These are phyloP conservation scores for Trachythela sp. DNA, from an alignment of 64 coral and sea anemone genomes.

Conservation along the genomic window DNA sequence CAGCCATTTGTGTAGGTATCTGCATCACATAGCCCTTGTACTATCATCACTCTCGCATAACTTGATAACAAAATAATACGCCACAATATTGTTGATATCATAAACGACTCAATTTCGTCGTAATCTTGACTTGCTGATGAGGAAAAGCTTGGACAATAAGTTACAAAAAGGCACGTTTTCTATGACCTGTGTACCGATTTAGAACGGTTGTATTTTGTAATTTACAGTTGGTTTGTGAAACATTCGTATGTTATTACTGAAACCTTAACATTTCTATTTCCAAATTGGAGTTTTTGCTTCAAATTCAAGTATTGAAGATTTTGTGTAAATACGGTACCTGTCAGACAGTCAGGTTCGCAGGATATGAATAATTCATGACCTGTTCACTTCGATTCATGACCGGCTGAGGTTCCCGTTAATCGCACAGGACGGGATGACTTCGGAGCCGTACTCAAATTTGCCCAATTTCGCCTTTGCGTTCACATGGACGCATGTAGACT, in stretches of 20 bases:
- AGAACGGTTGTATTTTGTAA: neutral
- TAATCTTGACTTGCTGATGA: neutral
- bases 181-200: neutral
- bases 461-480: too few relatives aligned
- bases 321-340: neutral
- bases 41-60: neutral
- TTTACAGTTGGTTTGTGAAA: neutral
- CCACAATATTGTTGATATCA: neutral
- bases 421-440: neutral
- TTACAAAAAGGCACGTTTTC: neutral
- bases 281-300: neutral
- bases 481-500: too few relatives aligned
- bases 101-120: neutral
- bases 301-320: neutral
- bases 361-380: neutral
- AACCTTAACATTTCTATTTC: neutral
- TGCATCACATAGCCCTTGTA: constrained; percentile 49
- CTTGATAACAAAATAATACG: neutral
- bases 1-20: constrained; percentile 79
- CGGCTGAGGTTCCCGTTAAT: too few relatives aligned
- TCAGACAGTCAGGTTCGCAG: neutral
- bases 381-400: neutral
- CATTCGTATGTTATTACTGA: neutral
- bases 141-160: neutral
- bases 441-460: neutral